Percentiles rank a stretch among this genome's conserved stretches.
phyloP scores from a whole-genome alignment of 1,140 invertebrate species.

The Colletes gigas region DNA sequence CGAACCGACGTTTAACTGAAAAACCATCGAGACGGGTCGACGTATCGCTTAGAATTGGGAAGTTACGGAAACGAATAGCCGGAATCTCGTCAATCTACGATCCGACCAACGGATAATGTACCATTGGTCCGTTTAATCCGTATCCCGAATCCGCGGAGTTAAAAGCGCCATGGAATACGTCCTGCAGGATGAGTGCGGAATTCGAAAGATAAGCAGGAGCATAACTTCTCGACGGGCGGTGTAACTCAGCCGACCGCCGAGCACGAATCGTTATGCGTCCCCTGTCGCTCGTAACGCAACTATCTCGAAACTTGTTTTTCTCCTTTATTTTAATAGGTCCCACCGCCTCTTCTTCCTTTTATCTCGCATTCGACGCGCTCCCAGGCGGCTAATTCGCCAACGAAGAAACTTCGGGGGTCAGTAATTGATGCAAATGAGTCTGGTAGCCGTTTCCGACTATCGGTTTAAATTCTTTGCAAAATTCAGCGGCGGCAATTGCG shows the following conservation, averaged over 20 bases:
- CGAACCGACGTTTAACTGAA: background rate
- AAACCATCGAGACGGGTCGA: background rate
- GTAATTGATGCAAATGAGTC: constrained; percentile 78
- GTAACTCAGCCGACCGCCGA: constrained; percentile 72
- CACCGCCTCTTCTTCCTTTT: constrained; percentile 67
- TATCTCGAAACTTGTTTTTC: constrained; percentile 79
- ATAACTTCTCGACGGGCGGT: constrained; percentile 71
- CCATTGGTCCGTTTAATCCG: constrained; percentile 50
- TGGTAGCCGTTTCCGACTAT: constrained; percentile 56
- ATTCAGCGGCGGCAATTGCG: constrained; percentile 51
- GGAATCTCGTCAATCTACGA: constrained; percentile 42
- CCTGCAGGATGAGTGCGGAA: constrained; percentile 68
- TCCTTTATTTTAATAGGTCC: constrained; percentile 76
- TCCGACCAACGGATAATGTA: constrained; percentile 33
- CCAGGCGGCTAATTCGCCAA: constrained; percentile 74
- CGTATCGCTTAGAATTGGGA: constrained; percentile 10
- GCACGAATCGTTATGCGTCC: constrained; percentile 78
- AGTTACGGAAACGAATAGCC: constrained; percentile 5
- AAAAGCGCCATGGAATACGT: constrained; percentile 64
- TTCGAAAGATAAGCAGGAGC: constrained; percentile 77
- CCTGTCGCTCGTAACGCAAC: constrained; percentile 78
- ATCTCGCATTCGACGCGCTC: constrained; percentile 72
- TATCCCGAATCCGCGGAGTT: constrained; percentile 42
- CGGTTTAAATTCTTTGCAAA: constrained; percentile 60
- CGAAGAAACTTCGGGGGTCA: constrained; percentile 70